Evolutionary conservation across 2,888 invertebrate genomes (phyloP).

Genomic region (Epirrhoe alternata): DNA sequence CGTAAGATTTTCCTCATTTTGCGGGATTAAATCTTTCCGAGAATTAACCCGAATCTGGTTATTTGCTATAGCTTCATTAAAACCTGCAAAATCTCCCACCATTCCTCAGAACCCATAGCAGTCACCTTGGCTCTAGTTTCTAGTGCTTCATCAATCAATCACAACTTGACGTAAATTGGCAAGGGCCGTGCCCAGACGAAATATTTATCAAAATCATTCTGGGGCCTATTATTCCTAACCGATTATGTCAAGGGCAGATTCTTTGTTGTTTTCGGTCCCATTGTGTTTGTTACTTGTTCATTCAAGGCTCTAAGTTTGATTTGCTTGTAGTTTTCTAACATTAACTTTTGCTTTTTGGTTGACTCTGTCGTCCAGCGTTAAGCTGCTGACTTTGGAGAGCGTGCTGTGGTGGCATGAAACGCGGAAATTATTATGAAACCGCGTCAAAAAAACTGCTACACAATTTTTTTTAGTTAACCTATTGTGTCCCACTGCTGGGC

Average conservation of each 20-base stretch:
- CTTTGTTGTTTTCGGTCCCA: conserved; percentile 37
- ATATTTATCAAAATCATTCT: conserved; percentile 45
- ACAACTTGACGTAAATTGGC: conserved; percentile 47
- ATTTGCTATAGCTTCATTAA: conserved; percentile 32
- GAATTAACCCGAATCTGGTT: conserved; percentile 12
- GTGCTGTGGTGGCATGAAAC: too few species aligned
- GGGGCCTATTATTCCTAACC: conserved; percentile 43
- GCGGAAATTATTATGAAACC: too few species aligned
- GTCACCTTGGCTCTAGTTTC: conserved; percentile 38
- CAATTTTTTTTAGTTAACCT: too few species aligned
- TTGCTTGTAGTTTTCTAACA: neutral
- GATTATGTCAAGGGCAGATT: conserved; percentile 47
- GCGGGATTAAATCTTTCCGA: conserved; percentile 2
- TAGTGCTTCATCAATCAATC: conserved; percentile 48
- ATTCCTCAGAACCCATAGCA: conserved; percentile 25
- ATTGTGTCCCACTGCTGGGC: too few species aligned
- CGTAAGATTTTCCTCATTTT: neutral
- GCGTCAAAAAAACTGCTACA: too few species aligned
- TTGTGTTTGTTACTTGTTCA: conserved; percentile 31
- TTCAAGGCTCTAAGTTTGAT: conserved; percentile 15
- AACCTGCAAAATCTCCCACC: conserved; percentile 32
- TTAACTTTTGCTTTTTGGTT: neutral
- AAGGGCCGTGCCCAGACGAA: conserved; percentile 45
- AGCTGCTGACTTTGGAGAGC: too few species aligned
- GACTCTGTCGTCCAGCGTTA: too few species aligned